Conservation (phyloP, 2,113 vertebrate species). For the rat (Rattus norvegicus) region DNA sequence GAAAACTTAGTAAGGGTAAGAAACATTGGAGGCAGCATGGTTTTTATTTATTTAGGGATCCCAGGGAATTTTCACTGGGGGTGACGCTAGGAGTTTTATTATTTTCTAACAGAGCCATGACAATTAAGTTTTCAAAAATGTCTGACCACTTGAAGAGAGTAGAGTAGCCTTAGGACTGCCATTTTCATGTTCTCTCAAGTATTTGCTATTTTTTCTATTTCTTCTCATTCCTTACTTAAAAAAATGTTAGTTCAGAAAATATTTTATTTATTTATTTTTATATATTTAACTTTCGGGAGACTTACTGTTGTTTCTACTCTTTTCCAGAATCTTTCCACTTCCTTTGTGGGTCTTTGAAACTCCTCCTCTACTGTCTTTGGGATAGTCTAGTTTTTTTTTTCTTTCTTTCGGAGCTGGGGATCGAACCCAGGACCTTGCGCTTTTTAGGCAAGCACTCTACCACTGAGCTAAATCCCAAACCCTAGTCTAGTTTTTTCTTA, state of each 20-base stretch:
- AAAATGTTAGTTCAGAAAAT: conserved; percentile 22
- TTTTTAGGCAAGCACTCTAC: no score
- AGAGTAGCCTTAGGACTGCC: not conserved
- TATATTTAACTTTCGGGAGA: not conserved
- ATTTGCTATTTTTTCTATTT: conserved; percentile 35
- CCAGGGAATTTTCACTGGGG: not conserved
- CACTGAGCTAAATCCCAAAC: no score
- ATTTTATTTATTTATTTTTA: not conserved
- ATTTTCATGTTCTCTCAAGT: not conserved
- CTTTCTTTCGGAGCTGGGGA: no score
- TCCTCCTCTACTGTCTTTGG: not conserved
- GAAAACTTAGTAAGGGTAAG: not conserved
- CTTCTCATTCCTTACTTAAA: conserved; percentile 5
- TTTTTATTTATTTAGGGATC: conserved; percentile 28
- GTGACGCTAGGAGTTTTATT: not conserved
- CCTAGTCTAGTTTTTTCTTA: not conserved
- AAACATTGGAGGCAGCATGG: not conserved
- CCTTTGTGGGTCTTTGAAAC: not conserved
- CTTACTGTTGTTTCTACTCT: not conserved
- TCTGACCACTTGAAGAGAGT: conserved; percentile 13
- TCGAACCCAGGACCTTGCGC: no score
- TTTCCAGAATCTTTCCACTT: not conserved
- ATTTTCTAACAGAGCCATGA: conserved; percentile 20
- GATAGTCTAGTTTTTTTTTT: not conserved
- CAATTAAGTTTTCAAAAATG: not conserved